These are phyloP conservation scores for Echinometra lucunter DNA, from an alignment of 53 echinoderm and acorn worm species.

Conservation along the genomic window DNA sequence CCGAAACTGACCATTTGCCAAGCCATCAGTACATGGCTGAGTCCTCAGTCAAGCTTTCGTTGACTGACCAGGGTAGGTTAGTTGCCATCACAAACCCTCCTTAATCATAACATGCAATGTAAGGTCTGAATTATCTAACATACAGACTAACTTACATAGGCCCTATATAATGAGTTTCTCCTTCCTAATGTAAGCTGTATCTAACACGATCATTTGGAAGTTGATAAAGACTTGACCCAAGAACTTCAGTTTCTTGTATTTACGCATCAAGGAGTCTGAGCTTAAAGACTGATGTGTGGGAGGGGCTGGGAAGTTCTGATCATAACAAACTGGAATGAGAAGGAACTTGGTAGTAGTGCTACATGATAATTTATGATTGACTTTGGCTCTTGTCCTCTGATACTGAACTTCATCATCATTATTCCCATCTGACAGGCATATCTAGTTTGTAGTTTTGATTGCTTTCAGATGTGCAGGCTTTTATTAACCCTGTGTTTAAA, in stretches of 20 bases:
- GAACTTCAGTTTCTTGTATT: neutral
- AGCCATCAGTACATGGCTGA: neutral
- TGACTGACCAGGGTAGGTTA: neutral
- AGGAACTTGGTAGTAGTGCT: neutral
- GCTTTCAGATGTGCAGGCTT: neutral
- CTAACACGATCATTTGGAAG: neutral
- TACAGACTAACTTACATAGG: neutral
- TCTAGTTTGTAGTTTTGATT: slow-evolving; percentile 17
- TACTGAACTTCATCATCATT: neutral
- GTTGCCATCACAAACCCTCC: neutral
- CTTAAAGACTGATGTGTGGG: neutral
- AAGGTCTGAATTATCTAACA: neutral
- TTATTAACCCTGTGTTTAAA: neutral
- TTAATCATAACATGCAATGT: neutral
- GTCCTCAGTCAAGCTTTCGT: neutral
- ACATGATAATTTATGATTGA: neutral
- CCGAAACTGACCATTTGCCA: neutral
- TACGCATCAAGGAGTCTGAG: neutral
- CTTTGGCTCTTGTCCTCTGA: neutral
- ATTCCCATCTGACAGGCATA: neutral
- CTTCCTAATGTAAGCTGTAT: no score
- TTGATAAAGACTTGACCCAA: neutral
- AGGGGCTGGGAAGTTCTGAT: neutral
- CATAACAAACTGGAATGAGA: neutral
- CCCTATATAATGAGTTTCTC: neutral